Evolutionary conservation across 1,140 invertebrate species (phyloP), one percentile per base, ranked within the genome.

Genomic region (Tetramorium simillimum): DNA sequence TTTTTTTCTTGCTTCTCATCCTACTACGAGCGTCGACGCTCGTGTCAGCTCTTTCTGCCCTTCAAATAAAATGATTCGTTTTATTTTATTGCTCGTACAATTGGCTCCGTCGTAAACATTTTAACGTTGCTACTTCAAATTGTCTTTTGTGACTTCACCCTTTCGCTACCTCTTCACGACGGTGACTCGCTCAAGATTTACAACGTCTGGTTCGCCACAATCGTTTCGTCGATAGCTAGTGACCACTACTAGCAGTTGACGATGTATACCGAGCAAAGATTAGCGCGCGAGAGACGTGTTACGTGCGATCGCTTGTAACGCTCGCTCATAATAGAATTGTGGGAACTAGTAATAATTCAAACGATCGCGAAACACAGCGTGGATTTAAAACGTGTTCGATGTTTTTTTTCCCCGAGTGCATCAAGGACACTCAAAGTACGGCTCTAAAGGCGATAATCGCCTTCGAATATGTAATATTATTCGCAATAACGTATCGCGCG

Each of bases 281-380:
- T 81, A 65, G 18, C 10, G 24, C 37, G 24, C 67, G 24, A 73
- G 24, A 73, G 53, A 82, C 21, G n/a, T 77, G 63, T 90, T 88
- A 90, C 77, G 88, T 91, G 72, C 63, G 21, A 49, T 85, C 76
- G 53, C 28, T 69, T 86, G 78, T 86, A 89, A 60, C 46, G 12
- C 65, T 69, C 51, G 88, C 62, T 62, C 73, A 91, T 90, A 91
- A 91, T 90, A 88, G 87, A 92, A 93, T 93, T 92, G 93, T 93
- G 93, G 93, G 91, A 94, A 94, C 89, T 65, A n/a, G 28, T 76
- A 92, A 91, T 89, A 93, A 94, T 93, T 91, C 89, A 88, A 89
- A 62, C 21, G 56, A 73, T 87, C 89, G 75, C 43, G 40, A 73
- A 75, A 49, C 60, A 49, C 53, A 62, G 16, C 63, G 28, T 53